Percentiles rank a stretch among this genome's conserved stretches.
Evolutionary conservation across 2,888 invertebrate genomes (phyloP).

Genomic region (Tenthredo livida): DNA sequence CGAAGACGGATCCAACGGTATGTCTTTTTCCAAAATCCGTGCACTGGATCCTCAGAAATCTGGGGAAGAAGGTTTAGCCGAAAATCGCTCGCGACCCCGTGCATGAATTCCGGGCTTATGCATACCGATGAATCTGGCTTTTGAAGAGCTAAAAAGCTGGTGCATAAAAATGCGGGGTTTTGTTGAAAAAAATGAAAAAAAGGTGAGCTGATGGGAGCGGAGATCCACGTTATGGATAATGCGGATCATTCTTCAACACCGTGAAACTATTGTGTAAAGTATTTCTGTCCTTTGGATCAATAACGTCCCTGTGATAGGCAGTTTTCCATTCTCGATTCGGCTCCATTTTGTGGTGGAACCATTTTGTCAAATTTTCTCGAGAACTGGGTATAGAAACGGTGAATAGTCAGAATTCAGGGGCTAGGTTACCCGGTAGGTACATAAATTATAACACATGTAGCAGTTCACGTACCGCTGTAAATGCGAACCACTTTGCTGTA

Average conservation of each 20-base stretch:
- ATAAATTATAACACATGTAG: background rate
- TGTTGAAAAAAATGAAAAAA: too few species aligned
- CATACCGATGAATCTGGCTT: background rate
- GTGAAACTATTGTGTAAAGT: background rate
- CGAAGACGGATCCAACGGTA: background rate
- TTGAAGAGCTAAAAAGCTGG: background rate
- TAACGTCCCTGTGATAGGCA: background rate
- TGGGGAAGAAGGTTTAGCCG: background rate
- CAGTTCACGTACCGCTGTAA: background rate
- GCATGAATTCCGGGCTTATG: background rate
- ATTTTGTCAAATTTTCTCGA: background rate
- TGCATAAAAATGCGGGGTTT: background rate
- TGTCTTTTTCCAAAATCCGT: background rate
- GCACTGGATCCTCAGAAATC: background rate
- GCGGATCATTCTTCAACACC: background rate
- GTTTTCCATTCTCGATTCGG: too few species aligned
- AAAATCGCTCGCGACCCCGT: background rate
- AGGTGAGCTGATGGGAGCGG: too few species aligned
- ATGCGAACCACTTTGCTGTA: constrained; percentile 12
- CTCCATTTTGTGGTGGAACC: background rate
- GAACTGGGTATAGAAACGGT: background rate
- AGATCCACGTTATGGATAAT: background rate
- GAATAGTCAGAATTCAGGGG: background rate
- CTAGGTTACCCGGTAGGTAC: background rate
- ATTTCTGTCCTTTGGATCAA: too few species aligned